Evolutionary conservation across 2,797 vertebrate genomes (phyloP).

Genomic region (Margarornis squamiger): DNA sequence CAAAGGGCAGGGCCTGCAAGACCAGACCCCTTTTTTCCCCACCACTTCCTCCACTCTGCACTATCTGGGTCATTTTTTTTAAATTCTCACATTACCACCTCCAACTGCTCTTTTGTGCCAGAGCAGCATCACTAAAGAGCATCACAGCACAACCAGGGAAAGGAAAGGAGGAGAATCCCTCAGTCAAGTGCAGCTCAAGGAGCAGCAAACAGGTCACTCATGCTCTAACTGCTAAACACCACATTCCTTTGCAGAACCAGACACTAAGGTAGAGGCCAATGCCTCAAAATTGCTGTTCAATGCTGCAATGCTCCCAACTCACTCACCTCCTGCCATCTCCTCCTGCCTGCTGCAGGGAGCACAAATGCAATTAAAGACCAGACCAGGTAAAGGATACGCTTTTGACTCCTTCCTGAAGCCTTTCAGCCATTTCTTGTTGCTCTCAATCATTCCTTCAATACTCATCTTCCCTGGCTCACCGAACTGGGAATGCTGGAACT

Average conservation of each 20-base stretch:
- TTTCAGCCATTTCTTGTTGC: constrained; percentile 90
- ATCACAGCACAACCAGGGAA: too few species aligned
- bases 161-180: background rate
- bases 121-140: background rate
- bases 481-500: constrained; percentile 58
- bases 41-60: background rate
- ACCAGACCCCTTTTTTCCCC: background rate
- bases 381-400: constrained; percentile 86
- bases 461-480: constrained; percentile 69
- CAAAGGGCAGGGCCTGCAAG: background rate
- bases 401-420: constrained; percentile 82
- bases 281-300: background rate
- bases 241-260: background rate
- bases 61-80: accelerated
- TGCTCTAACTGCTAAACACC: background rate
- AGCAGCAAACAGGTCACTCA: background rate
- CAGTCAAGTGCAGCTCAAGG: background rate
- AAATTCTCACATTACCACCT: background rate
- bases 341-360: background rate
- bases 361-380: background rate
- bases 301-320: background rate
- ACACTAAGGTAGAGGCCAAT: background rate
- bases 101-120: background rate
- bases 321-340: background rate
- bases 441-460: constrained; percentile 84